These are phyloP conservation scores for Meiosimyza platycephala DNA, from an alignment of 2,888 invertebrate species.

Conservation along the genomic window DNA sequence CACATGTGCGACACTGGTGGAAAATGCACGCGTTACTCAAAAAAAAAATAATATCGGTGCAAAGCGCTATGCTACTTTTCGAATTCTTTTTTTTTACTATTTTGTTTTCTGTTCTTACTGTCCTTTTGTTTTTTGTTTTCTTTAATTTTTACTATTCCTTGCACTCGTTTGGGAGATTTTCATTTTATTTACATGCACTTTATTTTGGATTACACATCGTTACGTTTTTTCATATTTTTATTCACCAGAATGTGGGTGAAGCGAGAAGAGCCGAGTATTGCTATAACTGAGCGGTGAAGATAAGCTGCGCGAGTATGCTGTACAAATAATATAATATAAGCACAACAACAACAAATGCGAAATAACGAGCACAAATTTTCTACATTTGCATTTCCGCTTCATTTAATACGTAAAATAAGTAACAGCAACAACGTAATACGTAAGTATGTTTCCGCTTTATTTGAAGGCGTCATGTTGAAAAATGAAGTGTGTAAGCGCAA, in stretches of 20 bases:
- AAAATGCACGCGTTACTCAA: not conserved
- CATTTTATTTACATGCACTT: slow-evolving; percentile 31
- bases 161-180: slow-evolving; percentile 11
- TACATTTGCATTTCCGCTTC: slow-evolving; percentile 27
- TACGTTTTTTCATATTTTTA: slow-evolving; percentile 9
- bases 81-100: slow-evolving; percentile 1
- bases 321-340: not conserved
- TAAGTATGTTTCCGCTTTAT: slow-evolving; percentile 12
- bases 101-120: not conserved
- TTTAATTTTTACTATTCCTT: not conserved
- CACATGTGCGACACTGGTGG: not conserved
- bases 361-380: slow-evolving; percentile 28
- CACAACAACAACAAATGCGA: not conserved
- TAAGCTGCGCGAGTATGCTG: too few relatives aligned
- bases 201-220: slow-evolving; percentile 23
- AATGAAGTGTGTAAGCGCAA: not conserved
- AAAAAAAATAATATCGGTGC: too few relatives aligned
- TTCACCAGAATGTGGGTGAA: not conserved
- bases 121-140: not conserved
- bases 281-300: too few relatives aligned
- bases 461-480: slow-evolving; percentile 20
- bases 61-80: slow-evolving; percentile 3
- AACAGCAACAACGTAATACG: not conserved
- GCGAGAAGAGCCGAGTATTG: too few relatives aligned
- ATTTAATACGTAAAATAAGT: not conserved